A percentile compares a stretch with the other conserved stretches of the same genome.
Conservation (phyloP, 2,797 vertebrate genomes). For the Enteromius mattozi region DNA sequence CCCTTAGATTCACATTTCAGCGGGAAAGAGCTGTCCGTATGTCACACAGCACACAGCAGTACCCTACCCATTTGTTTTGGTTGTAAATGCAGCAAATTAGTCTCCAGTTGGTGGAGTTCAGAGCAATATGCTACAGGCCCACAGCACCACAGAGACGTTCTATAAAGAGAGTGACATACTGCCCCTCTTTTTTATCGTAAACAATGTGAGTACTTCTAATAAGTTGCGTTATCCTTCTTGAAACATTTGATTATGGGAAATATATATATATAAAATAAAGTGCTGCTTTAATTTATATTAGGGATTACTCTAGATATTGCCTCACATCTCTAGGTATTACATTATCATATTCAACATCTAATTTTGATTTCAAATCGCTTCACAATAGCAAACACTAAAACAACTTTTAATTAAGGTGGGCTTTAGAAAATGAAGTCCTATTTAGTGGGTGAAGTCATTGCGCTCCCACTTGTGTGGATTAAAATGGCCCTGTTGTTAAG, state of each 20-base stretch:
- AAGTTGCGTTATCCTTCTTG: conserved; percentile 30
- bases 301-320: conserved; percentile 65
- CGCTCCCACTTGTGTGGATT: background rate
- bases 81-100: conserved; percentile 78
- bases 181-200: conserved; percentile 30
- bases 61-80: conserved; percentile 80
- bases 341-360: conserved; percentile 58
- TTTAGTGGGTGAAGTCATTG: conserved; percentile 1
- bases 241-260: conserved; percentile 35
- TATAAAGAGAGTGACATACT: conserved; percentile 19
- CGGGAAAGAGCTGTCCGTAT: conserved; percentile 86
- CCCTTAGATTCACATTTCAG: conserved; percentile 84
- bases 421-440: conserved; percentile 41
- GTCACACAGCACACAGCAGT: conserved; percentile 85
- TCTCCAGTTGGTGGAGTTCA: conserved; percentile 36
- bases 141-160: background rate
- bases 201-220: conserved; percentile 16
- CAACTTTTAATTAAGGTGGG: conserved; percentile 52
- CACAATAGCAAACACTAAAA: conserved; percentile 48
- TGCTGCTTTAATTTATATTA: conserved; percentile 59
- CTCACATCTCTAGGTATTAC: conserved; percentile 60
- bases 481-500: background rate
- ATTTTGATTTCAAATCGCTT: conserved; percentile 58
- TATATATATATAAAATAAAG: conserved; percentile 39
- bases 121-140: conserved; percentile 25